Conservation (phyloP, 1,140 invertebrate species). For the Sycobia sp. region DNA sequence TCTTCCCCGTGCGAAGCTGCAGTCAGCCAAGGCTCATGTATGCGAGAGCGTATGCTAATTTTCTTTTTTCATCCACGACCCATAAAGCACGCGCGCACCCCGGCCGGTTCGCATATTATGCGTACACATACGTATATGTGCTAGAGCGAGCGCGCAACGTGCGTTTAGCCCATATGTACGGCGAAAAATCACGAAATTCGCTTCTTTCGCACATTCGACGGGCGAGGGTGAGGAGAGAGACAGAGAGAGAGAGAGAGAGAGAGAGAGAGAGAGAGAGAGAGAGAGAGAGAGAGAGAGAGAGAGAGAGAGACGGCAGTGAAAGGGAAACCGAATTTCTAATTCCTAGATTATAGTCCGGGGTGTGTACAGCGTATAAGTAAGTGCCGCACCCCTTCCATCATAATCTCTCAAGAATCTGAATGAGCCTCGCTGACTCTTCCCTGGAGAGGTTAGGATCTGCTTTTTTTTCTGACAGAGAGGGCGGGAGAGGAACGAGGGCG, state of each 20-base stretch:
- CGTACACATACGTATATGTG: too few species aligned
- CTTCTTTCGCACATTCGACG: neutral
- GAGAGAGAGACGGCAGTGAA: too few species aligned
- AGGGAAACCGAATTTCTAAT: slow-evolving; percentile 30
- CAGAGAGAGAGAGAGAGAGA: too few species aligned
- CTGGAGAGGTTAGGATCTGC: slow-evolving; percentile 13
- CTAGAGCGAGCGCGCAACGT: neutral
- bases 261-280: too few species aligned
- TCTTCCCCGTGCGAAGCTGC: slow-evolving; percentile 13
- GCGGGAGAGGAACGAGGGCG: slow-evolving; percentile 2
- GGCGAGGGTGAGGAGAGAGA: too few species aligned
- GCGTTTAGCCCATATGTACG: neutral
- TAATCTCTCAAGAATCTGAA: slow-evolving; percentile 62
- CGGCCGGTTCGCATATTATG: too few species aligned
- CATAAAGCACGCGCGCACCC: too few species aligned
- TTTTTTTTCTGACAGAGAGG: slow-evolving; percentile 45
- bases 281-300: too few species aligned
- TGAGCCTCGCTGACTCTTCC: slow-evolving; percentile 43
- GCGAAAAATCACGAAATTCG: slow-evolving; percentile 1
- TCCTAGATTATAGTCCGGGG: slow-evolving; percentile 50
- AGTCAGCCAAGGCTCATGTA: too few species aligned
- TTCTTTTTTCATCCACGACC: slow-evolving; percentile 6
- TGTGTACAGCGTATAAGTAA: slow-evolving; percentile 39
- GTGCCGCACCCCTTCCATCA: slow-evolving; percentile 51
- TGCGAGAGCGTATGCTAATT: slow-evolving; percentile 18